Base-by-base conservation (phyloP, 2,888 invertebrate species). In the Conus canariensis region DNA sequence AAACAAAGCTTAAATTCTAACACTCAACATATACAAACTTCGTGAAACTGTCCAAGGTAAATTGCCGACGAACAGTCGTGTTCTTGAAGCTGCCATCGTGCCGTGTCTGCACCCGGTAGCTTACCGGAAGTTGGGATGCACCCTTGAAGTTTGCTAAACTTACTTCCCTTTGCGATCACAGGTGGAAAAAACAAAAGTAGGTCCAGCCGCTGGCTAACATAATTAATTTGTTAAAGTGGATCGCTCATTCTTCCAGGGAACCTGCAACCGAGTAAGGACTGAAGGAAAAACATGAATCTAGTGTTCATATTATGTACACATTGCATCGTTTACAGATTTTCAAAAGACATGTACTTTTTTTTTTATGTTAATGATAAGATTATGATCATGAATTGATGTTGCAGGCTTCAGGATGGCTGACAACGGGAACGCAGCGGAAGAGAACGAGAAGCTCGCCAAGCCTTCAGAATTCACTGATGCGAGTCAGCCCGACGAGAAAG, bases 351-450 rank as follows among this genome's bases (percentile, higher is more conserved):
- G 45, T 45, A 45, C 45, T 45, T 45, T 4, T 45, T 45, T 4
- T 30, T 45, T 45, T 45, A 80, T 80, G 77, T 30, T 77, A 77
- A 77, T 77, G 77, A 77, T 22, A 70, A 70, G 22, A 64, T 64
- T 16, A 64, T 64, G 64, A 10, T 16, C 25, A 25, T 77, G 9
- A 8, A 22, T 30, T n/a, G 77, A 77, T 77, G 77, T 8, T 77
- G 45, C 77, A 80, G 77, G 22, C 74, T n/a, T n/a, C 30, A 80
- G 22, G 59, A 93, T 94, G 93, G 92, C 92, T 22, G 93, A 94
- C 89, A 91, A 91, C 67, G 93, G 92, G 80, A 89, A 92, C 25
- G 92, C 93, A 77, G 88, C 92, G 58, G 93, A 94, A 88, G 91
- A 91, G 64, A 92, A 92, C 86, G 90, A 56, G 92, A 93, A 19